These are phyloP conservation scores for Eristalinus aeneus DNA, from an alignment of 2,888 invertebrate species.

Conservation along the genomic window DNA sequence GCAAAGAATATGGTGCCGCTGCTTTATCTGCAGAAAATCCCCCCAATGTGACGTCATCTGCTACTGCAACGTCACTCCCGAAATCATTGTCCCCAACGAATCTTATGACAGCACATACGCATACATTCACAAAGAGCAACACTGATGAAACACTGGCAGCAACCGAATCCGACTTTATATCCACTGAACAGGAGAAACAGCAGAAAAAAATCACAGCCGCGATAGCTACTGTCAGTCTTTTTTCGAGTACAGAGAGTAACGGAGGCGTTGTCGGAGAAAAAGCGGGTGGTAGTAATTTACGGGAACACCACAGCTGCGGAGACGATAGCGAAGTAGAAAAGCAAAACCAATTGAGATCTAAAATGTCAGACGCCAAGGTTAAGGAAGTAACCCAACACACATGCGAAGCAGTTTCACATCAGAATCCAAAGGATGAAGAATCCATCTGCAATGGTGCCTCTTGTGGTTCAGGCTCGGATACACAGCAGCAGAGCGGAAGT, in stretches of 20 bases:
- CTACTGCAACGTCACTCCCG: constrained; percentile 72
- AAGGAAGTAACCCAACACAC: constrained; percentile 39
- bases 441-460: constrained; percentile 48
- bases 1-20: constrained; percentile 42
- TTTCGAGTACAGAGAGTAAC: constrained; percentile 58
- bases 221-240: constrained; percentile 63
- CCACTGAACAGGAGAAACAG: constrained; percentile 53
- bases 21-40: constrained; percentile 62
- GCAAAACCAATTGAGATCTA: constrained; percentile 14
- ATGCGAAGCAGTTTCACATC: not conserved
- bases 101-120: constrained; percentile 73
- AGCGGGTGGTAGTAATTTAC: constrained; percentile 47
- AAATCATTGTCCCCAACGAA: constrained; percentile 69
- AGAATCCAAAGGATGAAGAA: constrained; percentile 14
- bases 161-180: constrained; percentile 46
- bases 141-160: constrained; percentile 54
- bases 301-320: constrained; percentile 24
- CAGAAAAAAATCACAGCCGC: constrained; percentile 72
- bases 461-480: constrained; percentile 35
- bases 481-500: constrained; percentile 11
- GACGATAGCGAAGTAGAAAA: constrained; percentile 10
- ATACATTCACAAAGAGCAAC: constrained; percentile 72
- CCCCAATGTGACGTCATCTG: constrained; percentile 68
- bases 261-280: constrained; percentile 36
- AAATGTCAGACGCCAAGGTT: constrained; percentile 51